Evolutionary conservation across 2,888 invertebrate species (phyloP).

Genomic region (Rhagium mordax): DNA sequence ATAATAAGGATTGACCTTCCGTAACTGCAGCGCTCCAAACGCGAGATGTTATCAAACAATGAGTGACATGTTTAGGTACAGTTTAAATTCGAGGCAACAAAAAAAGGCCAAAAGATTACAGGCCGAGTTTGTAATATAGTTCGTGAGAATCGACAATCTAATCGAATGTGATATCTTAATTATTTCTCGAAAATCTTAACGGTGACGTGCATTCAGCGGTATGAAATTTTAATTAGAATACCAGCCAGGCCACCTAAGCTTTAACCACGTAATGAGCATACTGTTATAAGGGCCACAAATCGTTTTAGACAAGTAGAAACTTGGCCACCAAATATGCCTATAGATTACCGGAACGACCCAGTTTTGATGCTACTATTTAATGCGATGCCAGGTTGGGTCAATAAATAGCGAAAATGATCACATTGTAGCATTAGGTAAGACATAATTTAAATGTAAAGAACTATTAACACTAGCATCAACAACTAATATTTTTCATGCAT

Average conservation of each 20-base stretch:
- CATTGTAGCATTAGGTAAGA: too few relatives aligned
- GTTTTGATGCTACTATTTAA: not conserved
- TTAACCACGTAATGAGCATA: conserved; percentile 1
- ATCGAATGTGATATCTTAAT: conserved; percentile 33
- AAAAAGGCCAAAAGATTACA: conserved; percentile 18
- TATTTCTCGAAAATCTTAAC: conserved; percentile 28
- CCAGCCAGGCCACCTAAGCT: not conserved
- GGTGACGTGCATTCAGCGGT: conserved; percentile 17
- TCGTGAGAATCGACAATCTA: conserved; percentile 26
- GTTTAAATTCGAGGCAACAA: conserved; percentile 21
- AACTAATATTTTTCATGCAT: too few relatives aligned
- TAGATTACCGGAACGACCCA: not conserved
- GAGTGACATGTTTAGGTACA: conserved; percentile 33
- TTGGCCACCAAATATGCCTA: not conserved
- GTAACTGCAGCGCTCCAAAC: conserved; percentile 4
- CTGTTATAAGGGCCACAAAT: not conserved
- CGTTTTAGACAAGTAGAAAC: not conserved
- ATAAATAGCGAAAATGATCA: not conserved
- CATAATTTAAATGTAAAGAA: too few relatives aligned
- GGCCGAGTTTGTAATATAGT: conserved; percentile 18
- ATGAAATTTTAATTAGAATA: conserved; percentile 19
- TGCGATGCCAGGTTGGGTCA: not conserved
- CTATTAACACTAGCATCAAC: too few relatives aligned
- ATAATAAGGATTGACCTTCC: not conserved
- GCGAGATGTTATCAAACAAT: conserved; percentile 26